phyloP scores from a whole-genome alignment of 2,113 vertebrate genomes.

The Chlorodrepanis virens region DNA sequence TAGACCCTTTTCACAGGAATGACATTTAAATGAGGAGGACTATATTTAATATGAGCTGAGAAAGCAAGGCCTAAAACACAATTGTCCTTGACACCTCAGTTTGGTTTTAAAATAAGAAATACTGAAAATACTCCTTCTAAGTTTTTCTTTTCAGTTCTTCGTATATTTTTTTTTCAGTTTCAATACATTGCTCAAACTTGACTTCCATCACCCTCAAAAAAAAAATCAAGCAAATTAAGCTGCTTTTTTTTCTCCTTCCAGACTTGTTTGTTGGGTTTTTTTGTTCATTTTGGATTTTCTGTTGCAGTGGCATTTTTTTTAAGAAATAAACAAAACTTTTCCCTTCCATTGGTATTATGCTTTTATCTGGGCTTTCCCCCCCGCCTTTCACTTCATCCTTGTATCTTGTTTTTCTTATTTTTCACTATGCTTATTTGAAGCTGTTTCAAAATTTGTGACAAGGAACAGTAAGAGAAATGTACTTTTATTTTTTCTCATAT shows the following conservation, averaged over 20 bases:
- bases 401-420: neutral
- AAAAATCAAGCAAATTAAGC: neutral
- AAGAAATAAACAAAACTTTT: neutral
- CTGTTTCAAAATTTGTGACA: neutral
- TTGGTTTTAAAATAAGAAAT: neutral
- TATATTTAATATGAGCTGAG: neutral
- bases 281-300: neutral
- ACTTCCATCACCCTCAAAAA: neutral
- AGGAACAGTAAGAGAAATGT: neutral
- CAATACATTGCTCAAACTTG: neutral
- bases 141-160: neutral
- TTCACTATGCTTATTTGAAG: neutral
- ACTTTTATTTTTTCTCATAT: neutral
- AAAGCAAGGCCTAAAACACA: neutral
- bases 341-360: neutral
- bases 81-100: neutral
- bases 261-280: neutral
- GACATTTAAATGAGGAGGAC: neutral
- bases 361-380: neutral
- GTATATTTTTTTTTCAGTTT: neutral
- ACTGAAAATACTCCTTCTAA: neutral
- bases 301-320: neutral
- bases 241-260: fast-evolving
- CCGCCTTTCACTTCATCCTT: neutral
- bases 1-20: neutral